Base-by-base conservation (phyloP, 92 coral and sea anemone genomes). In the Umimayanthus kanabou region DNA sequence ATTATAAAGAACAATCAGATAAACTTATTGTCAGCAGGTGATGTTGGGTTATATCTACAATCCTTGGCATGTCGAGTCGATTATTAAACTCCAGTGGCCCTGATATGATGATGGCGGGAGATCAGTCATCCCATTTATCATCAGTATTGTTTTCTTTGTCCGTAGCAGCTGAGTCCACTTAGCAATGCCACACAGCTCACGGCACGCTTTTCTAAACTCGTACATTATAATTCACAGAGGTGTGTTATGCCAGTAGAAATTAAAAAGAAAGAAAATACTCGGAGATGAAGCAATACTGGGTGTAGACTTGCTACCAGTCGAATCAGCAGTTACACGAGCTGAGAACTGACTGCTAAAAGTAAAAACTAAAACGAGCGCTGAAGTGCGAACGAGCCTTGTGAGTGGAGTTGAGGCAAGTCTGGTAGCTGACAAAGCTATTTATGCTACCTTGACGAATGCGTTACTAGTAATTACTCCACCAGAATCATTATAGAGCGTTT, bases 11-110 rank as follows among this genome's bases (percentile, higher is more conserved):
- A 78, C 33, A 45, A 78, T 50, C 58, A n/a, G 65, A 45, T 45
- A 28, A 50, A 78, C 6, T 22, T 78, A n/a, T 23, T 45, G 40
- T 25, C 82, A 29, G 61, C 82, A 49, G 82, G 64, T 78, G 82
- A 14, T n/a, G 39, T 25, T 11, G 58, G 43, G 82, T 23, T 78
- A 43, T 45, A 78, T 78, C 61, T 11, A 15, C 57, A 78, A 40
- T 22, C 20, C 65, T 78, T 29, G 22, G 66, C n/a, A n/a, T 45
- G 39, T 78, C 10, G 64, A 53, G 39, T 78, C 30, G 82, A 78
- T 78, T 49, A n/a, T n/a, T n/a, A n/a, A 78, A 75, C 40, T 37
- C 65, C 65, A 26, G 61, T 14, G 58, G 66, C 9, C 22, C 37
- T 47, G 61, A 15, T 78, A 53, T 23, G 10, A 28, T 16, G 18